A percentile compares a stretch with the other conserved stretches of the same genome.
These are phyloP conservation scores for Drosophila pectinifera DNA, from an alignment of 1,140 invertebrate species.

Conservation along the genomic window DNA sequence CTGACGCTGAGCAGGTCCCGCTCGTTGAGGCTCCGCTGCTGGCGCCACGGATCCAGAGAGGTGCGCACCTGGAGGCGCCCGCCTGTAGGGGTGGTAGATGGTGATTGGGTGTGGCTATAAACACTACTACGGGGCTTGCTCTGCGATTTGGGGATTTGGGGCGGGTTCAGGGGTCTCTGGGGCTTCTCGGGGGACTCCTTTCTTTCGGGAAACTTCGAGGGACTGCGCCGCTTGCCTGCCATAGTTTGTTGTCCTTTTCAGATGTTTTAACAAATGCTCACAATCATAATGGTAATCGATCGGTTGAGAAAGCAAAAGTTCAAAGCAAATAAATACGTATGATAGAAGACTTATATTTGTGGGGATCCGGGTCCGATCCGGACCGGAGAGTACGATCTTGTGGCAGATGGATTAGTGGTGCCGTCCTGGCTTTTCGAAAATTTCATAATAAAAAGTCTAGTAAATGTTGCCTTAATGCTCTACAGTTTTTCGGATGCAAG, in stretches of 20 bases:
- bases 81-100: slow-evolving; percentile 75
- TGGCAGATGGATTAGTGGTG: slow-evolving; percentile 5
- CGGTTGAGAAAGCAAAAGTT: slow-evolving; percentile 42
- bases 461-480: background rate
- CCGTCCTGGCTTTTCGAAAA: slow-evolving; percentile 24
- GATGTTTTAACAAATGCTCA: slow-evolving; percentile 52
- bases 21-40: slow-evolving; percentile 82
- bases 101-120: slow-evolving; percentile 50
- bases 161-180: slow-evolving; percentile 21
- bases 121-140: slow-evolving; percentile 30
- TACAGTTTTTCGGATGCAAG: slow-evolving; percentile 5
- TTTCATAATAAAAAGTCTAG: background rate
- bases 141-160: slow-evolving; percentile 5
- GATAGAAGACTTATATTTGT: slow-evolving; percentile 35
- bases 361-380: slow-evolving; percentile 8
- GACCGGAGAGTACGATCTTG: slow-evolving; percentile 8
- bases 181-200: background rate
- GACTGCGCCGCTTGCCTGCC: slow-evolving; percentile 62
- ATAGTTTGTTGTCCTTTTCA: slow-evolving; percentile 81
- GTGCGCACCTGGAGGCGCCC: slow-evolving; percentile 77
- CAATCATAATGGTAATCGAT: slow-evolving; percentile 47
- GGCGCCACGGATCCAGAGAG: slow-evolving; percentile 74
- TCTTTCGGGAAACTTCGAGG: slow-evolving; percentile 2
- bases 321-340: slow-evolving; percentile 45
- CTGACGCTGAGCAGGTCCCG: slow-evolving; percentile 74